Evolutionary conservation across 2,113 vertebrate species (phyloP).

Genomic region (Cercopithecus mona): DNA sequence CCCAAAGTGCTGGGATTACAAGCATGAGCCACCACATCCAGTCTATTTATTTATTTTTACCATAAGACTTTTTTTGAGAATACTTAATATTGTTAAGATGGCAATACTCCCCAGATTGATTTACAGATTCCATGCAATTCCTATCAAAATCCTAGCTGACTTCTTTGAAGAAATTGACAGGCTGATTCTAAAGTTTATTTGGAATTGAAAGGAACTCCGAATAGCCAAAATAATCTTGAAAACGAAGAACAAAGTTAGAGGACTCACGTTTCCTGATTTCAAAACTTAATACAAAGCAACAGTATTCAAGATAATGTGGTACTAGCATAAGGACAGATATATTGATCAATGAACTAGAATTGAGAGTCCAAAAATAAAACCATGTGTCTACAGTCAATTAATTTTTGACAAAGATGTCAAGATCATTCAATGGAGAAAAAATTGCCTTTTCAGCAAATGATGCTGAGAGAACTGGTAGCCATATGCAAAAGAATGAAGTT

Average conservation of each 20-base stretch:
- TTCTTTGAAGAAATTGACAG: background rate
- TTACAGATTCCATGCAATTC: too few species aligned
- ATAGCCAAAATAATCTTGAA: background rate
- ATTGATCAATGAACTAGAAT: background rate
- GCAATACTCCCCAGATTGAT: too few species aligned
- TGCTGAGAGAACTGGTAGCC: background rate
- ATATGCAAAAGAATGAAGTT: background rate
- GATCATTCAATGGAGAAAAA: background rate
- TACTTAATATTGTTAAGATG: too few species aligned
- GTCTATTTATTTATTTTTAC: too few species aligned
- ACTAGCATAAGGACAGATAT: background rate
- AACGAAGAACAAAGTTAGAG: background rate
- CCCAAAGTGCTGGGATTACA: too few species aligned
- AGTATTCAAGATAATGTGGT: background rate
- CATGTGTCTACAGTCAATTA: background rate
- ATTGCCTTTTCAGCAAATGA: background rate
- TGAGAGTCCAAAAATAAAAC: background rate
- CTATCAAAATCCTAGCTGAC: too few species aligned
- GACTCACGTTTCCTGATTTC: background rate
- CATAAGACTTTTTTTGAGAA: too few species aligned
- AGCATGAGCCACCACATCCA: too few species aligned
- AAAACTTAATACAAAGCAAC: background rate
- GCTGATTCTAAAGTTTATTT: background rate
- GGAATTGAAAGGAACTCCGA: background rate
- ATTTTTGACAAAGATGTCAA: background rate